These are phyloP conservation scores for Anticlea derivata DNA, from an alignment of 2,888 invertebrate species.

Conservation along the genomic window DNA sequence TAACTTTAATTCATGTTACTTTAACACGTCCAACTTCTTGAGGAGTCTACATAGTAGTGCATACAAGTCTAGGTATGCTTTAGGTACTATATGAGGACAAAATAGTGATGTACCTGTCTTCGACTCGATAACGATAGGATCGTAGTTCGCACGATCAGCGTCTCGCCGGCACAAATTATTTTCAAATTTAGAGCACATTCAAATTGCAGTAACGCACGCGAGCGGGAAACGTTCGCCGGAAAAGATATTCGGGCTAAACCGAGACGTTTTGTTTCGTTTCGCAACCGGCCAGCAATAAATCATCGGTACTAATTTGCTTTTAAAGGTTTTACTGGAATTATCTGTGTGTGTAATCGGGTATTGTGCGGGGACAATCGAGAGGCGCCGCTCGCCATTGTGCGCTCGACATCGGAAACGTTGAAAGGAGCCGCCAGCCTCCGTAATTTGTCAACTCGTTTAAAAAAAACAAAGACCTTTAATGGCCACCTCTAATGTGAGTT, in stretches of 20 bases:
- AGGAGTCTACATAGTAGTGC: too few species aligned
- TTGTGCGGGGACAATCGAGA: conserved; percentile 69
- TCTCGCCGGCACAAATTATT: conserved; percentile 69
- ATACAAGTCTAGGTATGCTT: too few species aligned
- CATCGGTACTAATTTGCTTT: conserved; percentile 82
- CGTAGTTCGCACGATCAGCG: conserved; percentile 52
- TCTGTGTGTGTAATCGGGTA: conserved; percentile 75
- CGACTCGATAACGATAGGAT: conserved; percentile 47
- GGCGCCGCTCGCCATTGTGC: conserved; percentile 60
- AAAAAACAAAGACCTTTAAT: conserved; percentile 70
- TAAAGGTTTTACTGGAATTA: conserved; percentile 80
- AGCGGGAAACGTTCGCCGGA: conserved; percentile 70
- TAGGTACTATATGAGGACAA: too few species aligned
- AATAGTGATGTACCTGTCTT: conserved; percentile 49
- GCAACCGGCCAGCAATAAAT: conserved; percentile 76
- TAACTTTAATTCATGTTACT: neutral
- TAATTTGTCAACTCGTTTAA: conserved; percentile 71
- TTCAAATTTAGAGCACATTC: conserved; percentile 81
- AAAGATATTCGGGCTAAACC: conserved; percentile 61
- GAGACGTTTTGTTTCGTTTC: conserved; percentile 60
- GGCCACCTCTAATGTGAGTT: conserved; percentile 59
- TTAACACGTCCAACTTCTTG: too few species aligned
- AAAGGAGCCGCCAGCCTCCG: conserved; percentile 64
- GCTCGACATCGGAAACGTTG: conserved; percentile 44
- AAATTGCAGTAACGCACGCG: conserved; percentile 81